phyloP scores from a whole-genome alignment of 2,797 vertebrate genomes.

The Paguma larvata region DNA sequence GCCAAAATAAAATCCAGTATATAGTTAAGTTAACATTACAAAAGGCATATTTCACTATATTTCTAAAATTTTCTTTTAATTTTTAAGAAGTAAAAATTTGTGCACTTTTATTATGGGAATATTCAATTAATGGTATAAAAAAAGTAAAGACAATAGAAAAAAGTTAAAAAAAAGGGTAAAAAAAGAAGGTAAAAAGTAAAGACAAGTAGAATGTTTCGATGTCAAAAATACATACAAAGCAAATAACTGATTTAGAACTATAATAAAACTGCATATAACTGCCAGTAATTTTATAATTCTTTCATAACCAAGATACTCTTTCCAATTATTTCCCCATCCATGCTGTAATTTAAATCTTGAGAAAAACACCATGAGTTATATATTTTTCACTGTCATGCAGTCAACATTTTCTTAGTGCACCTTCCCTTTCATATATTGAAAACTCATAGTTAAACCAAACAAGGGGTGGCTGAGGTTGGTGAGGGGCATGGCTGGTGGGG shows the following conservation, averaged over 20 bases:
- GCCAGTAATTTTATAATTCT: conserved; percentile 86
- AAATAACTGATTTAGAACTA: conserved; percentile 91
- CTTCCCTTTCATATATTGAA: not conserved
- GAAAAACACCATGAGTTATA: conserved; percentile 74
- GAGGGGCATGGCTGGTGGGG: not conserved
- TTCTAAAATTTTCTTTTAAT: conserved; percentile 55
- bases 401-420: conserved; percentile 34
- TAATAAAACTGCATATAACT: not conserved
- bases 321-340: conserved; percentile 77
- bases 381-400: conserved; percentile 48
- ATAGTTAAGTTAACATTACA: conserved; percentile 42
- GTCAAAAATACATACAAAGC: conserved; percentile 90
- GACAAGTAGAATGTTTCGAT: conserved; percentile 90
- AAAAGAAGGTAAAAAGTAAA: not conserved
- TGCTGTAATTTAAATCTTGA: conserved; percentile 77
- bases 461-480: not conserved
- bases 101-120: not conserved
- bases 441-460: not conserved
- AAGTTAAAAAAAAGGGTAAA: not conserved
- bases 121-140: conserved; percentile 1
- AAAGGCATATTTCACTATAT: conserved; percentile 20
- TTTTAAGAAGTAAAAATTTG: conserved; percentile 58
- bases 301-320: conserved; percentile 86
- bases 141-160: conserved; percentile 29
- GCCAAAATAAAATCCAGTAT: not conserved